A percentile compares a stretch with the other conserved stretches of the same genome.
phyloP scores from a whole-genome alignment of 2,888 invertebrate genomes.

The Chaitophorus viminalis region DNA sequence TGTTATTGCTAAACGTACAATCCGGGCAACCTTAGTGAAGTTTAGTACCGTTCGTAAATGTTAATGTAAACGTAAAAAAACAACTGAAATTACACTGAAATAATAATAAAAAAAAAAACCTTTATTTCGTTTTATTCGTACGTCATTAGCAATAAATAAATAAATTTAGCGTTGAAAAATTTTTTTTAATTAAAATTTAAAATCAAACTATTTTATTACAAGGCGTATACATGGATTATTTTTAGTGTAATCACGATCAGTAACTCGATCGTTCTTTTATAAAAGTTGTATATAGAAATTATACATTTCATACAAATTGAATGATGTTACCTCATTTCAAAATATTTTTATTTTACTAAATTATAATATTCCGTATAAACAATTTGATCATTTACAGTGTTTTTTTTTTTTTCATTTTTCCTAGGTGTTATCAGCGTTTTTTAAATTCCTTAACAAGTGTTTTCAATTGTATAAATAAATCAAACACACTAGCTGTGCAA shows the following conservation, averaged over 20 bases:
- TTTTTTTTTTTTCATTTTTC: too few relatives aligned
- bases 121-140: neutral
- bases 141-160: slow-evolving; percentile 10
- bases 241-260: neutral
- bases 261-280: neutral
- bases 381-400: too few relatives aligned
- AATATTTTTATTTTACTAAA: too few relatives aligned
- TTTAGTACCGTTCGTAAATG: neutral
- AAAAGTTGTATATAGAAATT: too few relatives aligned
- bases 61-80: slow-evolving; percentile 15
- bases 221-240: neutral
- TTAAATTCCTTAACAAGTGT: too few relatives aligned
- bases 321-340: too few relatives aligned
- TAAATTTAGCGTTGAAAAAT: neutral
- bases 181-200: neutral
- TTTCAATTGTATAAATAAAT: too few relatives aligned
- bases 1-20: slow-evolving; percentile 2
- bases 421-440: too few relatives aligned
- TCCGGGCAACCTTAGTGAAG: neutral
- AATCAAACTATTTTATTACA: neutral
- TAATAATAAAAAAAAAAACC: neutral
- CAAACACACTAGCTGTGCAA: too few relatives aligned
- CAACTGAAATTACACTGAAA: neutral
- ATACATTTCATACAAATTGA: too few relatives aligned
- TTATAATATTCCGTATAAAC: too few relatives aligned